Conservation (phyloP, 2,888 invertebrate genomes). For the Cylindroiulus punctatus region DNA sequence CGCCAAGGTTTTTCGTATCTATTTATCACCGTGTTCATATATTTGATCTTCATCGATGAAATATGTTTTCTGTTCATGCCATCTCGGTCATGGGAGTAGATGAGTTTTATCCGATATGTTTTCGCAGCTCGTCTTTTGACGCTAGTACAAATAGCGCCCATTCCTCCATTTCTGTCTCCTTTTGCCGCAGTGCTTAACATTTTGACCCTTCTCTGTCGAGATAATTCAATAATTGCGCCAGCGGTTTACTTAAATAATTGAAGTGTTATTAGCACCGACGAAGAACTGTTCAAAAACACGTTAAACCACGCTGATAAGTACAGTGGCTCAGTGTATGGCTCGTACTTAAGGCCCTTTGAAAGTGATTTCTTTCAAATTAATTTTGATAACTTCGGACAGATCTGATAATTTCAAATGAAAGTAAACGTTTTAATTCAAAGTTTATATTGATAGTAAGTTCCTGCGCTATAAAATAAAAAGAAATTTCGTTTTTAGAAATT, state of each 20-base stretch:
- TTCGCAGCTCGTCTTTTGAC: background rate
- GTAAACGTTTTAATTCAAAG: too few species aligned
- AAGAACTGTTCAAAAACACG: background rate
- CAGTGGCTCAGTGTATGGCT: background rate
- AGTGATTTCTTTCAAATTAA: too few species aligned
- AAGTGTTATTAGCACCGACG: background rate
- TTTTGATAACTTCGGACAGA: too few species aligned
- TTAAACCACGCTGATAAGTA: background rate
- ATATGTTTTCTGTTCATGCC: background rate
- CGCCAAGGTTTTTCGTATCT: background rate
- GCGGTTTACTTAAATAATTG: slow-evolving; percentile 16
- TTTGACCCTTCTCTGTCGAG: background rate
- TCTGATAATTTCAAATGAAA: too few species aligned
- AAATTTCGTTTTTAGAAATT: too few species aligned
- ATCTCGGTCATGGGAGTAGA: background rate
- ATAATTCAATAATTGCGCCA: background rate
- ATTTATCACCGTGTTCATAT: background rate
- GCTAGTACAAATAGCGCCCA: background rate
- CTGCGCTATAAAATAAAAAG: too few species aligned
- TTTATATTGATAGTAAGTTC: too few species aligned
- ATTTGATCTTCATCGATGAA: background rate
- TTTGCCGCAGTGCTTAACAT: background rate
- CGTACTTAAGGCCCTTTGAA: too few species aligned
- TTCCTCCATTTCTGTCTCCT: background rate
- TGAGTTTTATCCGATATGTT: background rate